Evolutionary conservation across 35 echinoderm and acorn worm genomes (phyloP).

Genomic region (Diadema setosum): DNA sequence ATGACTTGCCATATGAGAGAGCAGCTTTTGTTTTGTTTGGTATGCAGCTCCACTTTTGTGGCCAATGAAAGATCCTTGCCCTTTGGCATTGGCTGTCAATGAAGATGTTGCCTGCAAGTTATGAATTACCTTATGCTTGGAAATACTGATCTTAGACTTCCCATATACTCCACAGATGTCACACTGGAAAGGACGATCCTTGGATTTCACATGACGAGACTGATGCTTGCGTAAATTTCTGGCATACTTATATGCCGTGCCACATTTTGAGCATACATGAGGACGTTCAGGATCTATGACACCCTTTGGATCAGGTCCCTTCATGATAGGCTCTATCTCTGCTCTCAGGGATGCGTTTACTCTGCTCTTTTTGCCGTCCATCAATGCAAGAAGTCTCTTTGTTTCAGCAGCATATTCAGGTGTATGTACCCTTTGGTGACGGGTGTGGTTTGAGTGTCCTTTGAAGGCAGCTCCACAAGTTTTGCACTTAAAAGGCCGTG

Average conservation of each 20-base stretch:
- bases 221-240: background rate
- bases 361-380: background rate
- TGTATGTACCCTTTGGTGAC: background rate
- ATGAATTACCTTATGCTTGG: background rate
- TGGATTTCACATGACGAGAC: background rate
- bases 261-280: conserved; percentile 3
- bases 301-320: background rate
- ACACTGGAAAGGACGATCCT: background rate
- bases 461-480: background rate
- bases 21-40: background rate
- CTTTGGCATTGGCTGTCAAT: background rate
- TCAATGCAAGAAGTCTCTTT: background rate
- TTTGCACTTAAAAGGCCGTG: background rate
- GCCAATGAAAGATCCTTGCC: background rate
- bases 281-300: no score
- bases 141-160: background rate
- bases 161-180: background rate
- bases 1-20: background rate
- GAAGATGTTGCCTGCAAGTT: background rate
- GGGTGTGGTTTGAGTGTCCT: background rate
- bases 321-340: background rate
- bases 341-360: background rate
- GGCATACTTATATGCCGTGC: background rate
- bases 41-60: background rate
- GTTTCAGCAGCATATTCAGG: background rate